Evolutionary conservation across 2,113 vertebrate genomes (phyloP).

Genomic region (Motacilla alba): DNA sequence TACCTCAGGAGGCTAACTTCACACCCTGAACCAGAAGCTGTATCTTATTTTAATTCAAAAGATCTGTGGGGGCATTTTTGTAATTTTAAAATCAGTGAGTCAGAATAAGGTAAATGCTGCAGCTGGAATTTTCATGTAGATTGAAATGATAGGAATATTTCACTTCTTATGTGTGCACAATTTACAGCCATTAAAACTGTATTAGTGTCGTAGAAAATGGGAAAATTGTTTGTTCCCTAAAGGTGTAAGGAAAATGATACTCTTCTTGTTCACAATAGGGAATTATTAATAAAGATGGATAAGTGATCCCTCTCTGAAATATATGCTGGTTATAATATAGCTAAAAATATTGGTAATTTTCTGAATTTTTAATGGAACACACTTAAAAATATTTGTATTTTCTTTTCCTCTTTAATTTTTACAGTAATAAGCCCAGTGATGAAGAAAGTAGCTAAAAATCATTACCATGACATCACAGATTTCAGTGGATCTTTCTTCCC

Average conservation of each 20-base stretch:
- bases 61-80: not conserved
- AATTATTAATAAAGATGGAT: slow-evolving; percentile 37
- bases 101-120: slow-evolving; percentile 27
- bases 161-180: slow-evolving; percentile 33
- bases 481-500: not conserved
- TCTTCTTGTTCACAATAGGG: slow-evolving; percentile 28
- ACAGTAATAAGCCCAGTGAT: not conserved
- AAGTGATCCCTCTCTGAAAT: not conserved
- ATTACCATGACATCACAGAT: not conserved
- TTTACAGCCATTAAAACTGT: slow-evolving; percentile 56
- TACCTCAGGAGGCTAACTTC: not conserved
- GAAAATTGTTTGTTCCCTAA: slow-evolving; percentile 59
- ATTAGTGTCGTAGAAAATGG: slow-evolving; percentile 39
- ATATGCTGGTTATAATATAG: not conserved
- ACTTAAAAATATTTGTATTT: not conserved
- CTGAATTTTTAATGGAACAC: not conserved
- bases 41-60: slow-evolving; percentile 32
- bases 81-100: slow-evolving; percentile 50
- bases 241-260: slow-evolving; percentile 32
- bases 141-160: slow-evolving; percentile 47
- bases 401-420: not conserved
- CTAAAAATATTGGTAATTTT: not conserved
- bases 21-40: not conserved
- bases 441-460: not conserved
- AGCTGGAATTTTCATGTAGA: slow-evolving; percentile 20